These are phyloP conservation scores for Brachymystax lenok DNA, from an alignment of 2,797 vertebrate genomes.

Conservation along the genomic window DNA sequence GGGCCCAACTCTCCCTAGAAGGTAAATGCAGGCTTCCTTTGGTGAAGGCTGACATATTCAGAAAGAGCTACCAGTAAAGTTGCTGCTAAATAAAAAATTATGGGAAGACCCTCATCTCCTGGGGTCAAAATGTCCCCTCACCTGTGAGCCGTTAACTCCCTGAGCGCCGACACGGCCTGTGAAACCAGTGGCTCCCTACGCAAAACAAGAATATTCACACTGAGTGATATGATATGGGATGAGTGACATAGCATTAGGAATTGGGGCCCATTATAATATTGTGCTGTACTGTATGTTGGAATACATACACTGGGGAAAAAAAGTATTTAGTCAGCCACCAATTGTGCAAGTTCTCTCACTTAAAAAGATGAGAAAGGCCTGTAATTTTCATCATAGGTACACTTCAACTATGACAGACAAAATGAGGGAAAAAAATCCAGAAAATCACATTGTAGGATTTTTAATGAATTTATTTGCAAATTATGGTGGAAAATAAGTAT, in stretches of 20 bases:
- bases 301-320: too few relatives aligned
- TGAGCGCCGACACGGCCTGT: slow-evolving; percentile 75
- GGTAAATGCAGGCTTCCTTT: slow-evolving; percentile 18
- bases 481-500: too few relatives aligned
- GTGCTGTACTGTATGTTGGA: background rate
- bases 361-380: too few relatives aligned
- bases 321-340: too few relatives aligned
- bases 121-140: slow-evolving; percentile 50
- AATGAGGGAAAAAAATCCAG: too few relatives aligned
- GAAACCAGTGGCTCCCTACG: slow-evolving; percentile 78
- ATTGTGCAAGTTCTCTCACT: too few relatives aligned
- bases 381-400: too few relatives aligned
- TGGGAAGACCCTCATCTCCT: background rate
- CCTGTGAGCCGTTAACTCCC: slow-evolving; percentile 86
- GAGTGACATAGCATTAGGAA: background rate
- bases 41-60: background rate
- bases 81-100: background rate
- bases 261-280: background rate
- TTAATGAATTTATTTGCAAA: too few relatives aligned
- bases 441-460: too few relatives aligned
- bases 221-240: background rate
- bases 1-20: slow-evolving; percentile 84
- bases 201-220: slow-evolving; percentile 4
- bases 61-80: background rate
- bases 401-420: too few relatives aligned